Base-by-base conservation (phyloP, 1,140 invertebrate genomes). In the Copidosoma floridanum region DNA sequence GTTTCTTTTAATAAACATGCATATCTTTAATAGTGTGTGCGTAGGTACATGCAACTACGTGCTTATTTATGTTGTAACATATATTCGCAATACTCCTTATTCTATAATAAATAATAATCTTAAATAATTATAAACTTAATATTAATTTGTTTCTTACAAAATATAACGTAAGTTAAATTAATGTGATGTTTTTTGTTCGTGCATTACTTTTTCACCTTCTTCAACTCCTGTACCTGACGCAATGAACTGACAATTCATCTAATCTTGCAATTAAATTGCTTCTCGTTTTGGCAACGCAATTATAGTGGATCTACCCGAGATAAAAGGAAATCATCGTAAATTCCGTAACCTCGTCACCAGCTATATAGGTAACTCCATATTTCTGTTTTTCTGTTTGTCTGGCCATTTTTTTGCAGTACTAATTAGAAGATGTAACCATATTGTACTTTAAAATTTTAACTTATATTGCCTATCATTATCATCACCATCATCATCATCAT, bases 281-380 rank as follows among this genome's bases (percentile, higher is more conserved):
- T 32, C 23, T 54, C 55, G 35, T 38, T 40, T 20, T 61, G 52
- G 37, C 21, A 29, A 32, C 27, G 20, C 38, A 52, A 52, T 46
- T 63, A 77, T 78, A 95, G 93, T 95, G 90, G 93, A 95, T 87
- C 89, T 95, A 82, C 93, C 93, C 81, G 92, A 94, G 87, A 93
- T 95, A 85, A 95, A 95, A 86, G 94, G 94, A 80, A 93, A 94
- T 82, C 94, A 96, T 86, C 91, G 93, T 85, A 95, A 95, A 88
- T 97, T 97, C 90, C 89, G 93, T 86, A 95, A 93, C 80, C 88
- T 97, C 85, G 94, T 96, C 83, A 92, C 92, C 85, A 95, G 91
- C 85, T 95, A 93, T 79, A 94, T 97, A 93, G 94, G 93, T 95
- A 95, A 88, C 74, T 52, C 48, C n/a, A n/a, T n/a, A 18, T 46